A percentile compares a stretch with the other conserved stretches of the same genome.
Evolutionary conservation across 2,113 vertebrate species (phyloP).

Genomic region (Nansenia antarctica): DNA sequence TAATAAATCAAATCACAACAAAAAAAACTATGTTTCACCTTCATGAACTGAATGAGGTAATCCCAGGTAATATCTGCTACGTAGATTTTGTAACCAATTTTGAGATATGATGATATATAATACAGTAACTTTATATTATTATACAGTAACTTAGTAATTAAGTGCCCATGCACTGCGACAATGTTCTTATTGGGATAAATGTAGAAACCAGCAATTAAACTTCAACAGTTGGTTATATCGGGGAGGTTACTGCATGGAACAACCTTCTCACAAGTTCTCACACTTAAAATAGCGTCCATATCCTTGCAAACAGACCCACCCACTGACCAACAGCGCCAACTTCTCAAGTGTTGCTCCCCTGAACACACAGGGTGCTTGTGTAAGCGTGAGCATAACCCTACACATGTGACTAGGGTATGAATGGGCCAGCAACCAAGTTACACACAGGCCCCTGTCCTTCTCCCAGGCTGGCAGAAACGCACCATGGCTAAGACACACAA

Average conservation of each 20-base stretch:
- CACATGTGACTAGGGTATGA: constrained; percentile 49
- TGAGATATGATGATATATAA: background rate
- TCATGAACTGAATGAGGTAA: too few relatives aligned
- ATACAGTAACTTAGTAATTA: too few relatives aligned
- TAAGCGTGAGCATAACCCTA: constrained; percentile 39
- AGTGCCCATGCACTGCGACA: too few relatives aligned
- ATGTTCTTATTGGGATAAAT: too few relatives aligned
- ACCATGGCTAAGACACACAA: constrained; percentile 65
- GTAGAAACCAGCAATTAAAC: too few relatives aligned
- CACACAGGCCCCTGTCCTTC: constrained; percentile 65
- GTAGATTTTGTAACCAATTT: too few relatives aligned
- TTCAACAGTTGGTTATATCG: too few relatives aligned
- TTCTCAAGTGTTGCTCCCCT: constrained; percentile 28
- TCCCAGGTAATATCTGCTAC: too few relatives aligned
- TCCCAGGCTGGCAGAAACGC: constrained; percentile 57
- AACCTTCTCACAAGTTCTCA: constrained; percentile 14
- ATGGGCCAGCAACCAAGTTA: constrained; percentile 65
- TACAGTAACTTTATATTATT: too few relatives aligned
- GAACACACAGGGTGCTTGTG: constrained; percentile 48
- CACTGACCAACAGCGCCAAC: constrained; percentile 22
- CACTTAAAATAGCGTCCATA: constrained; percentile 34
- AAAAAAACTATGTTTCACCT: too few relatives aligned
- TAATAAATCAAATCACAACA: too few relatives aligned
- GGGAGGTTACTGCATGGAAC: constrained; percentile 15
- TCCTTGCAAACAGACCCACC: constrained; percentile 39